Percentiles rank a stretch among this genome's conserved stretches.
Conservation (phyloP, 2,797 vertebrate genomes). For the Platyrinchus mystaceus region DNA sequence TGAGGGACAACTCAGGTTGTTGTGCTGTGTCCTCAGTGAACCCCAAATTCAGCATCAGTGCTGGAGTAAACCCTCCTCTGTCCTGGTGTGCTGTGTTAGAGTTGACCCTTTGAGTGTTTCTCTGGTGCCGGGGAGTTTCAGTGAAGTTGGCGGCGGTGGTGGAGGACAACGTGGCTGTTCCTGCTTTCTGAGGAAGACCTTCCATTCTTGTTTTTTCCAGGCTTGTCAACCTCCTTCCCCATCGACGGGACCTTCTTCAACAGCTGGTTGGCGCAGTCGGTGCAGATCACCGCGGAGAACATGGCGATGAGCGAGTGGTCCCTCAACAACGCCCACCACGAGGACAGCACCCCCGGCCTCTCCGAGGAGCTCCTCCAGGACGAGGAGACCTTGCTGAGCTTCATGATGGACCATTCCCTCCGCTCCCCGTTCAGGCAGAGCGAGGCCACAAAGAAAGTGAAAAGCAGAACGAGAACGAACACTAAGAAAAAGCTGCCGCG, state of each 20-base stretch:
- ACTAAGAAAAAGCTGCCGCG: conserved; percentile 72
- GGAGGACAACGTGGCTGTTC: not conserved
- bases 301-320: conserved; percentile 93
- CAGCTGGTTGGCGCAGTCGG: conserved; percentile 94
- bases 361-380: conserved; percentile 93
- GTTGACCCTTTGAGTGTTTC: fast-evolving
- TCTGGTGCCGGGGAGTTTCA: fast-evolving
- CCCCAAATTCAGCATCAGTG: not conserved
- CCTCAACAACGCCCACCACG: conserved; percentile 82
- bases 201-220: conserved; percentile 62
- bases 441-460: conserved; percentile 84
- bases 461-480: conserved; percentile 77
- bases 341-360: conserved; percentile 85
- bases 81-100: fast-evolving
- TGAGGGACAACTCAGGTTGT: fast-evolving
- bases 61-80: not conserved
- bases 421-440: conserved; percentile 88
- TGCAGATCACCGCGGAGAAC: conserved; percentile 94
- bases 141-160: not conserved
- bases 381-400: conserved; percentile 90
- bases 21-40: not conserved
- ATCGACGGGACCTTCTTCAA: conserved; percentile 93
- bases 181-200: not conserved
- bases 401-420: conserved; percentile 95
- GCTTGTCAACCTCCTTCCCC: conserved; percentile 91